Percentiles rank a stretch among this genome's conserved stretches.
Conservation (phyloP, 2,888 invertebrate genomes). For the Megamerina dolium region DNA sequence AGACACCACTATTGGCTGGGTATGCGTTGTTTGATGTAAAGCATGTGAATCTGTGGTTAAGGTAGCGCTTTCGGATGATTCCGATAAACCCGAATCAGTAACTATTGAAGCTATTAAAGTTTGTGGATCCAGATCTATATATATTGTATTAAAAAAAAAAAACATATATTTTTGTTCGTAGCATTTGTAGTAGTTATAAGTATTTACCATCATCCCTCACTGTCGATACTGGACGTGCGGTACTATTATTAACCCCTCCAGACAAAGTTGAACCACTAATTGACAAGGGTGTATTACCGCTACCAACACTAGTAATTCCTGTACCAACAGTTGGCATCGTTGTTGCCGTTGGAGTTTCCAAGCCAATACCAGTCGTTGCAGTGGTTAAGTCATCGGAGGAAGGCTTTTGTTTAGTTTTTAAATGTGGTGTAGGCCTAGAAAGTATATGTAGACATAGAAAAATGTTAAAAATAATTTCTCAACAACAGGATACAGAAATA, state of each 20-base stretch:
- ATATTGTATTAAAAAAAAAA: background rate
- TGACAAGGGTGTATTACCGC: slow-evolving; percentile 25
- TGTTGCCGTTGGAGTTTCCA: slow-evolving; percentile 42
- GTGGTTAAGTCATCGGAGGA: slow-evolving; percentile 46
- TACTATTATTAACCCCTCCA: slow-evolving; percentile 15
- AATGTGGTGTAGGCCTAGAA: slow-evolving; percentile 59
- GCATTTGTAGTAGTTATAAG: too few species aligned
- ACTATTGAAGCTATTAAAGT: slow-evolving; percentile 44
- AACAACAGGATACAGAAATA: background rate
- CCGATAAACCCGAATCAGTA: slow-evolving; percentile 48
- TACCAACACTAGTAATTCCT: slow-evolving; percentile 25
- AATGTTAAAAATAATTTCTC: background rate
- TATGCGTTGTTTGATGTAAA: slow-evolving; percentile 23
- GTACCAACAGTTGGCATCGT: slow-evolving; percentile 31
- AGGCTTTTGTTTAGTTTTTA: slow-evolving; percentile 56
- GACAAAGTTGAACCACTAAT: slow-evolving; percentile 26
- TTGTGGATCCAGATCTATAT: slow-evolving; percentile 25
- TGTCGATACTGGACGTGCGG: slow-evolving; percentile 43
- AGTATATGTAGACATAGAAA: too few species aligned
- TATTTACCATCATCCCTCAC: slow-evolving; percentile 56
- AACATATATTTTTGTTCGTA: too few species aligned
- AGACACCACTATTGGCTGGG: slow-evolving; percentile 20
- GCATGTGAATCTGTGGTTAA: slow-evolving; percentile 34
- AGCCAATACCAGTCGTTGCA: slow-evolving; percentile 34
- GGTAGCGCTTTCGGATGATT: slow-evolving; percentile 44